Percentiles rank a stretch among this genome's conserved stretches.
These are phyloP conservation scores for Elgaria multicarinata DNA, from an alignment of 2,113 vertebrate species.

Conservation along the genomic window DNA sequence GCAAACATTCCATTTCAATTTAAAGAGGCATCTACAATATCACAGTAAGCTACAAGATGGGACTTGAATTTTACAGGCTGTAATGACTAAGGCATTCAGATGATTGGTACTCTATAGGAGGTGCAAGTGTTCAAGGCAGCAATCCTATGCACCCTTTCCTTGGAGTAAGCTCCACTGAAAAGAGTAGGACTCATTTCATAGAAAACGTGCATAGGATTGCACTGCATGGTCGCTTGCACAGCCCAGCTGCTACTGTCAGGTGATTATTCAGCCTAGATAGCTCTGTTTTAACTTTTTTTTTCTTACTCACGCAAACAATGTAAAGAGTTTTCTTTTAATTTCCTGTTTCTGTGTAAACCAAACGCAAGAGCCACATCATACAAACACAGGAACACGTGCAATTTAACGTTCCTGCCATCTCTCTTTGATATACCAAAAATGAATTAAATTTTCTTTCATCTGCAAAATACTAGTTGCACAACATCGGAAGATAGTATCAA, in stretches of 20 bases:
- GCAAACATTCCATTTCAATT: no score
- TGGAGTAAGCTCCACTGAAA: no score
- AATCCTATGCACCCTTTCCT: no score
- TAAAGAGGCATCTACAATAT: no score
- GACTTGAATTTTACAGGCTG: no score
- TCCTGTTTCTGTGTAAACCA: not conserved
- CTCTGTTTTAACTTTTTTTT: not conserved
- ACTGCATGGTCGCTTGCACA: not conserved
- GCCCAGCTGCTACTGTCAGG: not conserved
- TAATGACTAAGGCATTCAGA: no score
- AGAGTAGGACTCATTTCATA: no score
- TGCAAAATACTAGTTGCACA: no score
- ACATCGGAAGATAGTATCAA: no score
- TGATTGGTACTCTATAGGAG: not conserved
- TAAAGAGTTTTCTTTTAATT: not conserved
- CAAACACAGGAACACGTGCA: not conserved
- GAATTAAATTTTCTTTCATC: no score
- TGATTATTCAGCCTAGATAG: not conserved
- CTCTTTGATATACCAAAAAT: no score
- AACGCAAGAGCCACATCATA: not conserved
- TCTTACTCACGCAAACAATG: not conserved
- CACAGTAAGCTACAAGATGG: no score
- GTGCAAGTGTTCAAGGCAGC: not conserved
- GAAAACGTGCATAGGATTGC: not conserved
- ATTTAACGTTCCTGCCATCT: not conserved